phyloP scores from a whole-genome alignment of 2,888 invertebrate genomes.

The Alentia gelatinosa region DNA sequence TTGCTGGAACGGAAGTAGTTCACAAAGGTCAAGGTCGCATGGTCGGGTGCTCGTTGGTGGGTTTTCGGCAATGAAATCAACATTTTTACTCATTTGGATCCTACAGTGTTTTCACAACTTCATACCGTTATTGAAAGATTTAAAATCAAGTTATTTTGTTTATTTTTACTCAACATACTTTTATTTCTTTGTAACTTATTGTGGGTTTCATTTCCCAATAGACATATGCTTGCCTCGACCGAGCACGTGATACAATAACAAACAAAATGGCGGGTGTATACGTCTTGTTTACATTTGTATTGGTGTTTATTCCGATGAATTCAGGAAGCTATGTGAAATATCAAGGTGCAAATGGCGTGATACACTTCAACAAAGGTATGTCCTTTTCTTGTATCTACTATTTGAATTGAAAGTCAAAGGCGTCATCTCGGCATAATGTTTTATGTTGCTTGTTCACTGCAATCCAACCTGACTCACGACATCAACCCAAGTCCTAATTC shows the following conservation, averaged over 20 bases:
- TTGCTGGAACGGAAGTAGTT: neutral
- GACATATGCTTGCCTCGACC: neutral
- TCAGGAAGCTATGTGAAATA: neutral
- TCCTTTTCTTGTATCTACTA: no score
- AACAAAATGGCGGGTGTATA: constrained; percentile 35
- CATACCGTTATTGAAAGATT: no score
- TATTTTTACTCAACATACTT: no score
- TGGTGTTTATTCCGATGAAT: neutral
- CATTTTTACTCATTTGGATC: neutral
- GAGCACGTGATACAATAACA: constrained; percentile 8
- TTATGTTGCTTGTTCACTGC: no score
- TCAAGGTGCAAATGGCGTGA: neutral
- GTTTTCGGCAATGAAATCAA: neutral
- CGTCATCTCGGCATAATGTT: no score
- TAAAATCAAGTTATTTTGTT: no score
- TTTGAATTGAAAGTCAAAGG: no score
- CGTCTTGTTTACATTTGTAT: neutral
- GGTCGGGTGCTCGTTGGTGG: neutral
- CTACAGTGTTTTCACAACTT: no score
- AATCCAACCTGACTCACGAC: no score
- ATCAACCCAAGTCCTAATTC: no score
- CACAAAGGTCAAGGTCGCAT: constrained; percentile 14
- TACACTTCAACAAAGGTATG: neutral
- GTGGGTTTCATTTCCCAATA: neutral
- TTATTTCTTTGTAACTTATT: no score